Conservation (phyloP, 1,140 invertebrate species). For the Protaetia brevitarsis region DNA sequence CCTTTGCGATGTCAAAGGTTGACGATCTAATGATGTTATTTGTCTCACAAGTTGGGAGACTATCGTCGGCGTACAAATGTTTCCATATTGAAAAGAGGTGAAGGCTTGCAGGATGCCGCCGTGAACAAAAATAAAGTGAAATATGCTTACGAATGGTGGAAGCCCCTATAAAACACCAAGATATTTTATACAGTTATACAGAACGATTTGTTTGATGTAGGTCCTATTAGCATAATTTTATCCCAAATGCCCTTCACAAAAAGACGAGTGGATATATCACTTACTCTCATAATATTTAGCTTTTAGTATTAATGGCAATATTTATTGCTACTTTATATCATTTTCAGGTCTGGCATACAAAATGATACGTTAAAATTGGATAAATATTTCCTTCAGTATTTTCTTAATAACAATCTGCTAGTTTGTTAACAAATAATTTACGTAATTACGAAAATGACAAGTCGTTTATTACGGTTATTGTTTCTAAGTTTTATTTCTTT, state of each 20-base stretch:
- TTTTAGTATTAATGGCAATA: background rate
- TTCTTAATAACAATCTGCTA: background rate
- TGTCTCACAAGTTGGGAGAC: constrained; percentile 10
- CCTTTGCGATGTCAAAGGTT: background rate
- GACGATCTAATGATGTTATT: constrained; percentile 15
- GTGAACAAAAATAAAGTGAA: constrained; percentile 10
- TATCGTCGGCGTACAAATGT: constrained; percentile 4
- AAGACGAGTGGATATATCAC: background rate
- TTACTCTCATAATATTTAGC: background rate
- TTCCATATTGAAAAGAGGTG: constrained; percentile 11
- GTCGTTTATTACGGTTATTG: too few species aligned
- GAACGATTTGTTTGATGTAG: constrained; percentile 14
- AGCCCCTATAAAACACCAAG: background rate
- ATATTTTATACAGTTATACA: constrained; percentile 9
- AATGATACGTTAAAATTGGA: background rate
- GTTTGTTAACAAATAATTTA: background rate
- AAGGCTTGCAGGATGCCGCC: background rate
- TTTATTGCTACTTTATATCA: background rate
- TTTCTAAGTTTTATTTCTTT: too few species aligned
- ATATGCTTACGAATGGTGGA: background rate
- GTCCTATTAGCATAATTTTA: constrained; percentile 14
- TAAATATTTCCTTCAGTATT: background rate
- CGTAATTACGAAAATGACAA: too few species aligned
- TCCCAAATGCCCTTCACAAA: background rate
- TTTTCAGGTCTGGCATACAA: background rate